Evolutionary conservation across 2,113 vertebrate genomes (phyloP).

Genomic region (Elanus axillaris): DNA sequence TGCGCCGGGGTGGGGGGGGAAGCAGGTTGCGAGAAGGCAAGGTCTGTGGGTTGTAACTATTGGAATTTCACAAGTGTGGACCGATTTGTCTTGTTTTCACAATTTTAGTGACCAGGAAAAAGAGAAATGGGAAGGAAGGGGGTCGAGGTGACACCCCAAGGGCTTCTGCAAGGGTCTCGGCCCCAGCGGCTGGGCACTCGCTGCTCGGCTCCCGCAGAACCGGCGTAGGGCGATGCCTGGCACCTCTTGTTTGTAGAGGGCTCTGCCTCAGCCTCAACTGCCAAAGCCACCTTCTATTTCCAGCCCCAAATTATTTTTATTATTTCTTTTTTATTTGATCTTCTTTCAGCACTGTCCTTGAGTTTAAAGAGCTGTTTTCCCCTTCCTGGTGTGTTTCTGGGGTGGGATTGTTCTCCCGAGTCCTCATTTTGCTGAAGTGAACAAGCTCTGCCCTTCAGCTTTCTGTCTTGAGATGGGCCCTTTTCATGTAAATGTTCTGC

Average conservation of each 20-base stretch:
- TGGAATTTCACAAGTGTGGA: background rate
- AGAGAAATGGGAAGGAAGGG: background rate
- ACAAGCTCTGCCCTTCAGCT: background rate
- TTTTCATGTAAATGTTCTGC: background rate
- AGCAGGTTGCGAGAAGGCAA: background rate
- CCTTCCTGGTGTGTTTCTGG: background rate
- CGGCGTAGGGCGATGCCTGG: rapidly evolving
- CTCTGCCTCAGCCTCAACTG: background rate
- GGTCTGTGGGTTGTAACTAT: background rate
- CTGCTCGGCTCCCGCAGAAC: background rate
- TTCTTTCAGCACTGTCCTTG: background rate
- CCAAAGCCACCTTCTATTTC: background rate
- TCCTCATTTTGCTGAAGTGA: background rate
- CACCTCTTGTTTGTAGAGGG: background rate
- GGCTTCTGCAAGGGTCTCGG: background rate
- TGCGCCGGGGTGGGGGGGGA: background rate
- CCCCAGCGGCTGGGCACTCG: background rate
- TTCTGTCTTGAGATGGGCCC: background rate
- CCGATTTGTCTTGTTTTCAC: background rate
- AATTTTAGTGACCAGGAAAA: background rate
- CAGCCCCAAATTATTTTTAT: background rate
- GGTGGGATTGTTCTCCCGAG: background rate
- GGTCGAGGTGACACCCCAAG: background rate
- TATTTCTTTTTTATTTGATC: background rate
- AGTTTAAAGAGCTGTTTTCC: background rate